Evolutionary conservation across 2,113 vertebrate species (phyloP), one percentile per base, ranked within the genome.

Genomic region (Gobius niger): DNA sequence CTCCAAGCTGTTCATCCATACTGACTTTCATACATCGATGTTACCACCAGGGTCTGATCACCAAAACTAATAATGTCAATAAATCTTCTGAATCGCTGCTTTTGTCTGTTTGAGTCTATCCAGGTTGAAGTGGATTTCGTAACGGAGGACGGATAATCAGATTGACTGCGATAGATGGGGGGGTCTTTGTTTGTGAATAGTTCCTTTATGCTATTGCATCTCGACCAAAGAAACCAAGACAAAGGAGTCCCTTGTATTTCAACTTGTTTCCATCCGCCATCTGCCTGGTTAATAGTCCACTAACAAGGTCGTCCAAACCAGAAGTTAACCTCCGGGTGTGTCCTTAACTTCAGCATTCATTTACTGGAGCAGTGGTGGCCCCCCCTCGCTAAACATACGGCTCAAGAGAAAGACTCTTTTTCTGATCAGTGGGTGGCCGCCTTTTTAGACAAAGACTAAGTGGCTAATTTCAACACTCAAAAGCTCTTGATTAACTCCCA

Each of bases 401-500:
- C n/a, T 12, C 65, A 78, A 70, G 13, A 65, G 69, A 73, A 73
- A 67, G 41, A 68, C 34, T 51, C 13, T 51, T 59, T 41, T 52
- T 64, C 66, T 18, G 18, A 50, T 47, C 60, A 62, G 65, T 10
- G 1, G 72, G 47, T 50, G 65, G 44, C 56, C 44, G 52, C 56
- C 10, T 66, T 75, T 34, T 79, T 47, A 66, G 47, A 70, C 72
- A 73, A 53, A 50, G n/a, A 41, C 49, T 73, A 60, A 41, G 44
- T 0, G 0, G 52, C 15, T 52, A 68, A 60, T 67, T 72, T 53
- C 70, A 7, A 47, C 16, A 41, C 10, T 7, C 24, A 34, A 34
- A 34, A 57, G 75, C 63, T 79, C 62, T 75, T 47, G 50, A 66
- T 73, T 73, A 68, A 18, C 72, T 34, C 65, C 46, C 56, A 8